A percentile compares a stretch with the other conserved stretches of the same genome.
Evolutionary conservation across 2,888 invertebrate genomes (phyloP).

Genomic region (Dysmachus trigonus): DNA sequence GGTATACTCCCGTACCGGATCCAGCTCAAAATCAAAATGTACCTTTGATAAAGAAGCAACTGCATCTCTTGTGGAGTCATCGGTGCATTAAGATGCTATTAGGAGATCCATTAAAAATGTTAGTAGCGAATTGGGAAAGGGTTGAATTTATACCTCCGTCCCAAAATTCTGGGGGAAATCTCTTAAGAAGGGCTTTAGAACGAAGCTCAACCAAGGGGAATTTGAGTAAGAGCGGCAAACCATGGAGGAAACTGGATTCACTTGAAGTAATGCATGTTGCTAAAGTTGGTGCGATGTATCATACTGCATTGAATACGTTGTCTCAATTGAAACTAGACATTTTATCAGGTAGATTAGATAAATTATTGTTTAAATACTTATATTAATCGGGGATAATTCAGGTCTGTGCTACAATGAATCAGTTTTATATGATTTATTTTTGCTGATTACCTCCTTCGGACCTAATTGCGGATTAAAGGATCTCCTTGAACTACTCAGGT

Average conservation of each 20-base stretch:
- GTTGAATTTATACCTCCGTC: slow-evolving; percentile 61
- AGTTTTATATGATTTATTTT: slow-evolving; percentile 89
- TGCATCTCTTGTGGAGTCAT: slow-evolving; percentile 68
- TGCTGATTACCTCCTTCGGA: slow-evolving; percentile 87
- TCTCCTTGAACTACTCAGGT: slow-evolving; percentile 84
- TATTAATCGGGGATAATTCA: slow-evolving; percentile 61
- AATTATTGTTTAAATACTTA: background rate
- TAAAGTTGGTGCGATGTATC: slow-evolving; percentile 89
- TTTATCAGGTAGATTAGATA: slow-evolving; percentile 75
- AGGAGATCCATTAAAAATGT: slow-evolving; percentile 65
- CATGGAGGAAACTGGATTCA: slow-evolving; percentile 77
- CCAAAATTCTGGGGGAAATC: slow-evolving; percentile 64
- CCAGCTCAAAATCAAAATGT: slow-evolving; percentile 63
- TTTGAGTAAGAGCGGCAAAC: slow-evolving; percentile 69
- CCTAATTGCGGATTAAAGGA: slow-evolving; percentile 89
- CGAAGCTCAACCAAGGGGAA: slow-evolving; percentile 67
- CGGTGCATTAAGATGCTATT: slow-evolving; percentile 68
- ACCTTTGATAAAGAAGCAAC: slow-evolving; percentile 65
- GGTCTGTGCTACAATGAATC: slow-evolving; percentile 94
- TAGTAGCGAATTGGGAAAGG: slow-evolving; percentile 60
- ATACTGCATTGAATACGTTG: slow-evolving; percentile 88
- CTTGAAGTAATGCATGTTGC: slow-evolving; percentile 84
- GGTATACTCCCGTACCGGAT: slow-evolving; percentile 79
- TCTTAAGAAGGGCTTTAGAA: slow-evolving; percentile 71
- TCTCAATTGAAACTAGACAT: slow-evolving; percentile 92